Percentiles rank a stretch among this genome's conserved stretches.
Conservation (phyloP, 1,140 invertebrate species). For the Nixonia krombeini region DNA sequence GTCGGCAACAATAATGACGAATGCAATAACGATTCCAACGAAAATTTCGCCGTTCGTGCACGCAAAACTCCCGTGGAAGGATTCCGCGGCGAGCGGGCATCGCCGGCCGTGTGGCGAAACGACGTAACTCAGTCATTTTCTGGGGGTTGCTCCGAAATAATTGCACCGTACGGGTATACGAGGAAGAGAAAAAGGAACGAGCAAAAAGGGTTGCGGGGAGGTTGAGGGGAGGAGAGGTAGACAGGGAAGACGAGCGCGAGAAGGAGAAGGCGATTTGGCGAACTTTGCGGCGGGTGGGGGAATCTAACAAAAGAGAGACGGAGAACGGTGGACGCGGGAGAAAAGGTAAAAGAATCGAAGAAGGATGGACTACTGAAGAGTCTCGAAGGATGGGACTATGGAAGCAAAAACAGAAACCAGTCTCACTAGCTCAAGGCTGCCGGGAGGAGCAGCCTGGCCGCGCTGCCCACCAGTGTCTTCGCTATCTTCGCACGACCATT, state of each 20-base stretch:
- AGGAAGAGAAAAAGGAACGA: slow-evolving; percentile 41
- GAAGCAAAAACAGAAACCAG: slow-evolving; percentile 73
- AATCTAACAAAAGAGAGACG: slow-evolving; percentile 42
- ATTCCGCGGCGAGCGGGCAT: slow-evolving; percentile 34
- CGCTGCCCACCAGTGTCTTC: slow-evolving; percentile 21
- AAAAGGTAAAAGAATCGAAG: slow-evolving; percentile 52
- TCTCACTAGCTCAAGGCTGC: slow-evolving; percentile 72
- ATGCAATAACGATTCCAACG: slow-evolving; percentile 37
- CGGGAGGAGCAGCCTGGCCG: slow-evolving; percentile 25
- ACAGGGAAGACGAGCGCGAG: slow-evolving; percentile 47
- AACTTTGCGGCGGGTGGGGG: slow-evolving; percentile 30
- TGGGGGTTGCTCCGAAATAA: slow-evolving; percentile 51
- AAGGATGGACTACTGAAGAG: slow-evolving; percentile 66
- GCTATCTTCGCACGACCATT: slow-evolving; percentile 28
- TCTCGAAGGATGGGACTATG: slow-evolving; percentile 69
- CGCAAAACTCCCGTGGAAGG: slow-evolving; percentile 25
- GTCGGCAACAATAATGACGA: slow-evolving; percentile 39
- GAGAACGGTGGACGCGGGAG: slow-evolving; percentile 28
- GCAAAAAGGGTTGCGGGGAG: slow-evolving; percentile 38
- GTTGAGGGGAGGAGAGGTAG: slow-evolving; percentile 13
- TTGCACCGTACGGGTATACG: slow-evolving; percentile 43
- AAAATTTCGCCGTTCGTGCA: slow-evolving; percentile 48
- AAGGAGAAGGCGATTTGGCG: slow-evolving; percentile 44
- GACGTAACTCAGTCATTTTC: slow-evolving; percentile 51
- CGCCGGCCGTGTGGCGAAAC: slow-evolving; percentile 29